phyloP scores from a whole-genome alignment of 2,113 vertebrate genomes.

The Malurus melanocephalus region DNA sequence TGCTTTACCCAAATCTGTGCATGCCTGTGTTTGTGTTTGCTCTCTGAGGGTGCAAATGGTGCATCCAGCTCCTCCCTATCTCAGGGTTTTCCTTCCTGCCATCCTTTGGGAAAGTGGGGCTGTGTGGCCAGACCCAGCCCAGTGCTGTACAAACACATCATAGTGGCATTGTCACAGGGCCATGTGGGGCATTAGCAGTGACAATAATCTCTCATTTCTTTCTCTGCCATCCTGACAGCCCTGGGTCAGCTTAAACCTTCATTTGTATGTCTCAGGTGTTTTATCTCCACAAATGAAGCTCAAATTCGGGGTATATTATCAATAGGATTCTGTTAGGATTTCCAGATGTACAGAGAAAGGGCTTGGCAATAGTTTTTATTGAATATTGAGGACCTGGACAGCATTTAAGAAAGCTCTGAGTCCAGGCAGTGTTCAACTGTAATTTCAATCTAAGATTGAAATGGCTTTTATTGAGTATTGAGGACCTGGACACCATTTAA shows the following conservation, averaged over 20 bases:
- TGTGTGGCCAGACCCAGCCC: accelerated
- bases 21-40: accelerated
- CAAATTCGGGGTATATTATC: neutral
- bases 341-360: neutral
- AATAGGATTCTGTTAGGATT: neutral
- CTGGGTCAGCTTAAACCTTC: neutral
- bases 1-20: accelerated
- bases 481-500: neutral
- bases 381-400: neutral
- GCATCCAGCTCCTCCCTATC: neutral
- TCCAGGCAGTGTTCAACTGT: neutral
- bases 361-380: neutral
- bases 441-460: neutral
- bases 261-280: neutral
- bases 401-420: neutral
- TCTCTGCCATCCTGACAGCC: neutral
- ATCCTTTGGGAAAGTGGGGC: neutral
- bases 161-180: accelerated
- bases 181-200: accelerated
- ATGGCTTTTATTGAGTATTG: neutral
- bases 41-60: neutral
- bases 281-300: neutral
- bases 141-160: accelerated
- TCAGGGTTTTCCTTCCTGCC: neutral
- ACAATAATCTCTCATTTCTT: neutral